These are phyloP conservation scores for Drosophila melanica DNA, from an alignment of 1,140 invertebrate genomes.

Conservation along the genomic window DNA sequence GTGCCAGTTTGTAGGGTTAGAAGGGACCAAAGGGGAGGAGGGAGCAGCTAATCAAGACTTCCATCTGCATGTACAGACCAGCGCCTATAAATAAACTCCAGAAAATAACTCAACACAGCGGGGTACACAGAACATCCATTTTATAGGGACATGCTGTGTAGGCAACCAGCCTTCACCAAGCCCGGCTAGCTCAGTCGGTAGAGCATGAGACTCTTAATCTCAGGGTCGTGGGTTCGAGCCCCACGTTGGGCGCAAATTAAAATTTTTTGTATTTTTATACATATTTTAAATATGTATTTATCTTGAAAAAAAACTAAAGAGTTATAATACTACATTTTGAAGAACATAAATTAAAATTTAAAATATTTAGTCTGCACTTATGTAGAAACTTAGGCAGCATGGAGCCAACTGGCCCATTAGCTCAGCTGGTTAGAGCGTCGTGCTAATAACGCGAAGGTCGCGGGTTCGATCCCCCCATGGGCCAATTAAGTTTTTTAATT, in stretches of 20 bases:
- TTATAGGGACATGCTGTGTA: constrained; percentile 19
- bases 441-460: constrained; percentile 87
- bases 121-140: constrained; percentile 13
- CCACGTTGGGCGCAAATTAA: constrained; percentile 90
- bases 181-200: constrained; percentile 95
- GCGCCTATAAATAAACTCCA: constrained; percentile 35
- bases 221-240: constrained; percentile 96
- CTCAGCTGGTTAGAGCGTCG: constrained; percentile 86
- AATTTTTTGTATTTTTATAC: constrained; percentile 55
- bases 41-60: neutral
- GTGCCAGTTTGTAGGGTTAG: neutral
- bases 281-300: too few species aligned
- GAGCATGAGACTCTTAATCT: constrained; percentile 97
- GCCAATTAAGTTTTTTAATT: constrained; percentile 16
- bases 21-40: neutral
- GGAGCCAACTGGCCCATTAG: constrained; percentile 81
- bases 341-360: too few species aligned
- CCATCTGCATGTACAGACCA: constrained; percentile 4
- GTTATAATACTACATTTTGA: too few species aligned
- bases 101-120: constrained; percentile 2
- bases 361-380: too few species aligned
- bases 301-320: too few species aligned
- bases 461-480: constrained; percentile 86
- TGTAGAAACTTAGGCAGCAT: too few species aligned
- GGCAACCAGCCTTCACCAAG: constrained; percentile 35